These are phyloP conservation scores for Zaprionus vittiger DNA, from an alignment of 1,140 invertebrate species.

Conservation along the genomic window DNA sequence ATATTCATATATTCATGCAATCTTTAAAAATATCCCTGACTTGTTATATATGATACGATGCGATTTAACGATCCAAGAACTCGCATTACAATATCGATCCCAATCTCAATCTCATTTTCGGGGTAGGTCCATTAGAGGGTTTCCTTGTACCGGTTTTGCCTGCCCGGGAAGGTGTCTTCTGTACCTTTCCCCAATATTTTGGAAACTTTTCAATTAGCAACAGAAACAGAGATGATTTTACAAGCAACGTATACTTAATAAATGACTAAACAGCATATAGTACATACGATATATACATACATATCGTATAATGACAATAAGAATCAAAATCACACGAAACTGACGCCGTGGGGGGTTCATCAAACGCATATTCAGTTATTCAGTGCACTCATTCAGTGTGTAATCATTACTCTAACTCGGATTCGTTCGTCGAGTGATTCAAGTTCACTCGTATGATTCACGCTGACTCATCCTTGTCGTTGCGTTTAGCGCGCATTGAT, in stretches of 20 bases:
- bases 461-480: not conserved
- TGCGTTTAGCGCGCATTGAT: not conserved
- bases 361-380: not conserved
- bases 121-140: not conserved
- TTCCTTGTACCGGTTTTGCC: not conserved
- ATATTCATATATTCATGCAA: conserved; percentile 3
- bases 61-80: conserved; percentile 4
- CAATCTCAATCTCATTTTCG: not conserved
- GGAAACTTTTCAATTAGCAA: not conserved
- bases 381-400: not conserved
- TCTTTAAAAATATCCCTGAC: conserved; percentile 2
- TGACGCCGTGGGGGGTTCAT: not conserved
- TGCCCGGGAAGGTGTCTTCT: not conserved
- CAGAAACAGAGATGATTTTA: not conserved
- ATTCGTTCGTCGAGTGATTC: not conserved
- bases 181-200: not conserved
- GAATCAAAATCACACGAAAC: not conserved
- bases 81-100: not conserved
- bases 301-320: not conserved
- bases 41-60: conserved; percentile 1
- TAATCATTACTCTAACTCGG: conserved; percentile 2
- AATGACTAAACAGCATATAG: not conserved
- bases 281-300: not conserved
- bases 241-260: not conserved
- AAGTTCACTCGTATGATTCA: not conserved